phyloP scores from a whole-genome alignment of 1,140 invertebrate genomes.

The Pararge aegeria region DNA sequence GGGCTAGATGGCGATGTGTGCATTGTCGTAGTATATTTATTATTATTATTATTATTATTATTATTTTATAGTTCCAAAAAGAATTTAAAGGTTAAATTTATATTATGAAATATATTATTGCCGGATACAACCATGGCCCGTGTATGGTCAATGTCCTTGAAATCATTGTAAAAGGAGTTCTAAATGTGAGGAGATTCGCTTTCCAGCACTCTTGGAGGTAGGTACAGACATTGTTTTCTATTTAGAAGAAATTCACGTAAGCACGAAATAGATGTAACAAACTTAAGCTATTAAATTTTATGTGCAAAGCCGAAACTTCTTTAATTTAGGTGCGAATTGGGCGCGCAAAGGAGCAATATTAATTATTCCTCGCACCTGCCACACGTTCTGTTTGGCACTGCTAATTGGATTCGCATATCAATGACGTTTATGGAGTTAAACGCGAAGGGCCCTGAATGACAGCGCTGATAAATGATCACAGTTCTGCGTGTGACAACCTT shows the following conservation, averaged over 20 bases:
- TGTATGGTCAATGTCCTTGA: no score
- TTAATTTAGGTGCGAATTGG: conserved; percentile 6
- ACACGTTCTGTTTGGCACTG: conserved; percentile 13
- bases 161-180: no score
- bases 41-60: no score
- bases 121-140: no score
- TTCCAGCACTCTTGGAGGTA: no score
- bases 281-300: not conserved
- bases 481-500: conserved; percentile 20
- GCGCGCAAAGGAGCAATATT: conserved; percentile 11
- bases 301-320: conserved; percentile 1
- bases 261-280: not conserved
- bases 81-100: no score
- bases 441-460: conserved; percentile 3
- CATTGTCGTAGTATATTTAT: no score
- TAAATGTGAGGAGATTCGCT: no score
- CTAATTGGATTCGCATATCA: conserved; percentile 20
- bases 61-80: no score
- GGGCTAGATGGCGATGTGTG: no score
- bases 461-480: conserved; percentile 6
- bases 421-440: conserved; percentile 17
- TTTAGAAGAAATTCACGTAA: not conserved
- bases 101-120: no score
- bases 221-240: not conserved
- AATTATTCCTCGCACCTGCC: conserved; percentile 17